phyloP scores from a whole-genome alignment of 2,888 invertebrate species.

The Coenonympha arcania region DNA sequence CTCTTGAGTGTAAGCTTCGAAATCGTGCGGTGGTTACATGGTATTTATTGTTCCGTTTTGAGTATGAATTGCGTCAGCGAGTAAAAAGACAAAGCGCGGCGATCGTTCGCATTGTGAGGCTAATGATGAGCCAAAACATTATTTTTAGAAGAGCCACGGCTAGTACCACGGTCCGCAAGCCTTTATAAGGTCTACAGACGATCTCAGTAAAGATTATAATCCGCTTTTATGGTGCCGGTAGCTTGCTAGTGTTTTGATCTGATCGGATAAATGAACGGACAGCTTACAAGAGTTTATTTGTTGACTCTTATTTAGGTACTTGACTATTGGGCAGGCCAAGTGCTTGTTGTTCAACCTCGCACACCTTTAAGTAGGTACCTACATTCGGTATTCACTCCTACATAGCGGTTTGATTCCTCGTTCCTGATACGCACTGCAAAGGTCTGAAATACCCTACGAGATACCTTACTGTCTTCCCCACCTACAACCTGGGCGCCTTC shows the following conservation, averaged over 20 bases:
- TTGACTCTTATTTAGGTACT: not conserved
- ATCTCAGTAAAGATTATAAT: slow-evolving; percentile 46
- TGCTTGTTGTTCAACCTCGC: no score
- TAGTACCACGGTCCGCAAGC: slow-evolving; percentile 33
- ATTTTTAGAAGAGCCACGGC: slow-evolving; percentile 54
- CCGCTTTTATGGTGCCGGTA: slow-evolving; percentile 60
- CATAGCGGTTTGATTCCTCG: no score
- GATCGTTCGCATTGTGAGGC: slow-evolving; percentile 58
- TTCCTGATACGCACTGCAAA: no score
- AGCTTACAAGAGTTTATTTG: slow-evolving; percentile 6
- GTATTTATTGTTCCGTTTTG: slow-evolving; percentile 59
- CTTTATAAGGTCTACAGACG: slow-evolving; percentile 52
- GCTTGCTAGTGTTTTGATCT: slow-evolving; percentile 31
- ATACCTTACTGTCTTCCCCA: no score
- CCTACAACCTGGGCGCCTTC: no score
- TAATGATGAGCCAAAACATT: slow-evolving; percentile 70
- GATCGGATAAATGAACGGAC: slow-evolving; percentile 6
- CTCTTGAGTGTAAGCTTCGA: slow-evolving; percentile 27
- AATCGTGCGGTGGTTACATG: slow-evolving; percentile 28
- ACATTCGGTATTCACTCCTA: no score
- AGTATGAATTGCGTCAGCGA: slow-evolving; percentile 70
- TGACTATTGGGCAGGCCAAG: no score
- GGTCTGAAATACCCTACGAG: no score
- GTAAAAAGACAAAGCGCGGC: slow-evolving; percentile 70
- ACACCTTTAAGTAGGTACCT: no score